These are phyloP conservation scores for Nasonia oneida DNA, from an alignment of 2,888 invertebrate species.

Conservation along the genomic window DNA sequence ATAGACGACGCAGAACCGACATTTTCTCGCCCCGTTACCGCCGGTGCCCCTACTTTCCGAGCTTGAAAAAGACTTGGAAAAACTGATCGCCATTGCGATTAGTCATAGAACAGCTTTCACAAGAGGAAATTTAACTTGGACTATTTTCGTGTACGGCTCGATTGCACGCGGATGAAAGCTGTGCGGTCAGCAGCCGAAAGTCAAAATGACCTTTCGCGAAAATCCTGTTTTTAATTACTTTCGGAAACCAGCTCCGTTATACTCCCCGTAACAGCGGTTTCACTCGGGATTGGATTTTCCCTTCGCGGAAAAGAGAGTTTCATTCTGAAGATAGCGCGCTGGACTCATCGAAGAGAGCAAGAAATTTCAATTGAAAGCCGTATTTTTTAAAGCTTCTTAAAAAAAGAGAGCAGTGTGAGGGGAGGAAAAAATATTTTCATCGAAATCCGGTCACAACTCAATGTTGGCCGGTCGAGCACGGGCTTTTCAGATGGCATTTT, in stretches of 20 bases:
- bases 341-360: neutral
- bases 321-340: neutral
- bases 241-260: neutral
- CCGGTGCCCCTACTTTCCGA: neutral
- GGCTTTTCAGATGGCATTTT: conserved; percentile 28
- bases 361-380: conserved; percentile 16
- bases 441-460: conserved; percentile 4
- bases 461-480: neutral
- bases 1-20: neutral
- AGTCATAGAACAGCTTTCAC: no score
- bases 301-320: neutral
- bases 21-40: neutral
- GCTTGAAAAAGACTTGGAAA: no score
- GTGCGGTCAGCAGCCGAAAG: neutral
- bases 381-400: conserved; percentile 29
- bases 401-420: neutral
- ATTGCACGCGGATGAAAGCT: no score
- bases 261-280: neutral
- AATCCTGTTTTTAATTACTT: neutral
- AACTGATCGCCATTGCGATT: no score
- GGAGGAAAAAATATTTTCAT: neutral
- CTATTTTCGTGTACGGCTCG: no score
- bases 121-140: no score
- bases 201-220: neutral
- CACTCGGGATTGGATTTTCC: neutral